Conservation (phyloP, 2,888 invertebrate species). For the Dynastes tityus region DNA sequence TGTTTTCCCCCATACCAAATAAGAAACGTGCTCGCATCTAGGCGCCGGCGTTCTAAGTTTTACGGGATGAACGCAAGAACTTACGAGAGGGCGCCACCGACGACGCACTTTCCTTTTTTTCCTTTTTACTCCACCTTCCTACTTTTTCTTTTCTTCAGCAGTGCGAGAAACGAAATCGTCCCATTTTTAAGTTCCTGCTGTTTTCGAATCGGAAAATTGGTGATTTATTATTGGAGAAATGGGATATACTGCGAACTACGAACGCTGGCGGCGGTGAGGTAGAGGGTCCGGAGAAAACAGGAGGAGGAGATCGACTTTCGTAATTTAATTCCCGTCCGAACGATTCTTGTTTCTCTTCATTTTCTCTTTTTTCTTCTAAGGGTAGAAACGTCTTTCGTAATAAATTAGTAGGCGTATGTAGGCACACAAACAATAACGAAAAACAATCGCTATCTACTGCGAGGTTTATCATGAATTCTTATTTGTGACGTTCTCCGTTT, state of each 20-base stretch:
- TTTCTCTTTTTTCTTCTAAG: constrained; percentile 13
- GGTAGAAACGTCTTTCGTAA: constrained; percentile 26
- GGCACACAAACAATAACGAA: constrained; percentile 26
- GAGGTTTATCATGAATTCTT: constrained; percentile 32
- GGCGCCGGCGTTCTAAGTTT: constrained; percentile 37
- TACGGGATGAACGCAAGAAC: neutral
- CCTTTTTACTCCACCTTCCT: constrained; percentile 7
- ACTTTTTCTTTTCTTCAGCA: constrained; percentile 16
- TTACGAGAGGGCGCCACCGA: constrained; percentile 21
- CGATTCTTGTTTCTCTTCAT: constrained; percentile 37
- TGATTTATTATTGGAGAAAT: constrained; percentile 48
- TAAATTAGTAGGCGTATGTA: constrained; percentile 36
- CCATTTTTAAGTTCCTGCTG: constrained; percentile 51
- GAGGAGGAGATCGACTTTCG: constrained; percentile 35
- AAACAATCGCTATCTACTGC: constrained; percentile 34
- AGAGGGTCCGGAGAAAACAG: constrained; percentile 18
- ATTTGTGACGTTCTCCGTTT: constrained; percentile 6
- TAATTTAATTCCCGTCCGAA: constrained; percentile 43
- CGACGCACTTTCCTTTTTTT: constrained; percentile 11
- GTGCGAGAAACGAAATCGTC: constrained; percentile 38
- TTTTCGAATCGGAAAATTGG: constrained; percentile 50
- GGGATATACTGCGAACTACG: constrained; percentile 25
- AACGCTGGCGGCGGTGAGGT: neutral
- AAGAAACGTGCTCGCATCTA: constrained; percentile 12
- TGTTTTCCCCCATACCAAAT: constrained; percentile 13